Evolutionary conservation across 2,888 invertebrate genomes (phyloP).

Genomic region (Tiliacea aurago): DNA sequence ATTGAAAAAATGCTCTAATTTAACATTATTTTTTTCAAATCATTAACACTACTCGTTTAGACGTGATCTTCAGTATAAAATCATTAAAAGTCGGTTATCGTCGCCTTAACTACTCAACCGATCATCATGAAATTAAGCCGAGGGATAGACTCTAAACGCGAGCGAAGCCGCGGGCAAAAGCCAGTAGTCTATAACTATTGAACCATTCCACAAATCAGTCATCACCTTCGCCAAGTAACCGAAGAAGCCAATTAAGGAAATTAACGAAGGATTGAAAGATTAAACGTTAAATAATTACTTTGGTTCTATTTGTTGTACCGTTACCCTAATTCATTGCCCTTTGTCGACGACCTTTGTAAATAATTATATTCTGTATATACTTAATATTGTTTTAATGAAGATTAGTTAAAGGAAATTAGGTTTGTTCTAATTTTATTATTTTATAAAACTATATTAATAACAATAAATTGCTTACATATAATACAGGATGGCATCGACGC

Average conservation of each 20-base stretch:
- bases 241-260: slow-evolving; percentile 43
- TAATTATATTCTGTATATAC: slow-evolving; percentile 13
- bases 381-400: slow-evolving; percentile 4
- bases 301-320: slow-evolving; percentile 28
- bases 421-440: not conserved
- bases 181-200: not conserved
- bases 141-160: too few species aligned
- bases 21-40: too few species aligned
- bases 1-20: too few species aligned
- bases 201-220: slow-evolving; percentile 47
- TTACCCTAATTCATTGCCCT: slow-evolving; percentile 21
- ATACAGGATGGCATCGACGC: too few species aligned
- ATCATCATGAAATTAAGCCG: too few species aligned
- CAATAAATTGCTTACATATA: too few species aligned
- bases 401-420: not conserved
- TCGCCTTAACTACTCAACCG: too few species aligned
- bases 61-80: too few species aligned
- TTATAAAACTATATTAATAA: not conserved
- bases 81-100: too few species aligned
- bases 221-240: slow-evolving; percentile 20
- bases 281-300: slow-evolving; percentile 43
- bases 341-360: slow-evolving; percentile 9
- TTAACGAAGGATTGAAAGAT: slow-evolving; percentile 48
- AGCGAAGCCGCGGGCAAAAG: too few species aligned
- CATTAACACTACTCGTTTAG: too few species aligned